These are phyloP conservation scores for Trogon surrucura DNA, from an alignment of 2,113 vertebrate species.

Conservation along the genomic window DNA sequence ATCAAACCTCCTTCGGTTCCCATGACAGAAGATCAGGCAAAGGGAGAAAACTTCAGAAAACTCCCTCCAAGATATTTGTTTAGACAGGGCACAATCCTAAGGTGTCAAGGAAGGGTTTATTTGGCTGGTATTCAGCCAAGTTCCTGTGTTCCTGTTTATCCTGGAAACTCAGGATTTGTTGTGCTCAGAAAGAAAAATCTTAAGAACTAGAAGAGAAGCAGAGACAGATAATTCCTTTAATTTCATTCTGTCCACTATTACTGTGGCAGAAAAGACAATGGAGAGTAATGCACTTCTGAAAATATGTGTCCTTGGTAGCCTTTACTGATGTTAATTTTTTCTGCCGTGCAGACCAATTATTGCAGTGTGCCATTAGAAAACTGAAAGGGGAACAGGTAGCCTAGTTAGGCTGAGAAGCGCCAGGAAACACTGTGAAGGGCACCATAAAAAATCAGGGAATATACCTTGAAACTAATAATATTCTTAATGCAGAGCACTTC, in stretches of 20 bases:
- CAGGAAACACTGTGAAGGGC: background rate
- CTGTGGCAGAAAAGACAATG: background rate
- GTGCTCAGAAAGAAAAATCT: background rate
- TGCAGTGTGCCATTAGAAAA: background rate
- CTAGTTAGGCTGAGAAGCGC: background rate
- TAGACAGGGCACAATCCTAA: background rate
- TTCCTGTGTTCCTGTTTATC: background rate
- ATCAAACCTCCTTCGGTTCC: background rate
- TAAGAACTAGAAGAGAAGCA: background rate
- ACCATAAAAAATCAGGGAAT: background rate
- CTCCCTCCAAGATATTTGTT: background rate
- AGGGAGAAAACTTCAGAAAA: background rate
- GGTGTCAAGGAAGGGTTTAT: background rate
- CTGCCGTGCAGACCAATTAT: background rate
- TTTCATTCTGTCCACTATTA: background rate
- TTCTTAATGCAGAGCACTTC: background rate
- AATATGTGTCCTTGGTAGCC: background rate
- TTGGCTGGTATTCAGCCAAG: background rate
- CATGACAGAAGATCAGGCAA: background rate
- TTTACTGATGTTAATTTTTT: background rate
- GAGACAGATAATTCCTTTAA: background rate
- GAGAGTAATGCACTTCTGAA: background rate
- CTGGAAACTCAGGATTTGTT: background rate
- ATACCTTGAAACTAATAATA: background rate
- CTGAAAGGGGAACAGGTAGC: background rate